Evolutionary conservation across 2,888 invertebrate species (phyloP).

Genomic region (Teinopalpus imperialis): DNA sequence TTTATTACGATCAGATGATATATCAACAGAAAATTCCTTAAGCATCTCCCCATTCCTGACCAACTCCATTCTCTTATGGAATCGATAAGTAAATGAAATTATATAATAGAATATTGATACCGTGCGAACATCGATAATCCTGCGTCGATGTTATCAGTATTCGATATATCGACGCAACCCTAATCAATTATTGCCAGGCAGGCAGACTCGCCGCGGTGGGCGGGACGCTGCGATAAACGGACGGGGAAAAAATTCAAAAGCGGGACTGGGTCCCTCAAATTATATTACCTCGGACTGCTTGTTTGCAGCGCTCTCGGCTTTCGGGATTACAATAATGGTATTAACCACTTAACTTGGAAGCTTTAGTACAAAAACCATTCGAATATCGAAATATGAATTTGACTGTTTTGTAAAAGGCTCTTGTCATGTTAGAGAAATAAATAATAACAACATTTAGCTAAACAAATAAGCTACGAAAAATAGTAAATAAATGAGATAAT

Average conservation of each 20-base stretch:
- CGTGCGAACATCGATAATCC: not conserved
- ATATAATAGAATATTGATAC: not conserved
- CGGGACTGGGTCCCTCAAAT: slow-evolving; percentile 21
- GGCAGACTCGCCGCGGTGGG: slow-evolving; percentile 3
- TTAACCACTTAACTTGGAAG: slow-evolving; percentile 21
- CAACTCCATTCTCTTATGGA: too few relatives aligned
- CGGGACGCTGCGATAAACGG: slow-evolving; percentile 13
- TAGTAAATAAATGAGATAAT: too few relatives aligned
- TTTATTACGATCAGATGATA: too few relatives aligned
- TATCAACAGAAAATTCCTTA: too few relatives aligned
- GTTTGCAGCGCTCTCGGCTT: slow-evolving; percentile 21
- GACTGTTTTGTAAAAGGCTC: not conserved
- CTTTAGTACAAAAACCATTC: slow-evolving; percentile 6
- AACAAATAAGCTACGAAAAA: too few relatives aligned
- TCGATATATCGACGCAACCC: slow-evolving; percentile 13
- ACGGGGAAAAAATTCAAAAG: slow-evolving; percentile 17
- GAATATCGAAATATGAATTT: slow-evolving; percentile 18
- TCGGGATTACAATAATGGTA: slow-evolving; percentile 22
- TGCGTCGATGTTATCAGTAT: slow-evolving; percentile 1
- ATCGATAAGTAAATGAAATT: too few relatives aligned
- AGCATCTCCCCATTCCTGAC: too few relatives aligned
- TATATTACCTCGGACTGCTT: slow-evolving; percentile 24
- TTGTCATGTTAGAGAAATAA: too few relatives aligned
- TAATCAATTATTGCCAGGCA: slow-evolving; percentile 10
- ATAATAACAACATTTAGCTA: too few relatives aligned